phyloP scores from a whole-genome alignment of 2,113 vertebrate genomes.

The Ochotona curzoniae region DNA sequence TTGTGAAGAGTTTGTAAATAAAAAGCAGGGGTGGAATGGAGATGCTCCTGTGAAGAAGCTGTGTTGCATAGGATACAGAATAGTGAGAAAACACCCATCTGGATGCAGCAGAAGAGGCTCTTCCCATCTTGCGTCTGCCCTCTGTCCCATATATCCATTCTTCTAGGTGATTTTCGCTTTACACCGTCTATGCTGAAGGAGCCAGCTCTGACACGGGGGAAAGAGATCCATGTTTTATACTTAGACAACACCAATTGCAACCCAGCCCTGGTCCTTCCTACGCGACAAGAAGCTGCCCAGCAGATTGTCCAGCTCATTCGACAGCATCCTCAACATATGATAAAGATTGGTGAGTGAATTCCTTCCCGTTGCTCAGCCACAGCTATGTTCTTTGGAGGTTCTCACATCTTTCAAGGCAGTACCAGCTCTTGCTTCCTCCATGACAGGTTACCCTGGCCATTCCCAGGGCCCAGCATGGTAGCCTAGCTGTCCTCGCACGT shows the following conservation, averaged over 20 bases:
- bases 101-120: neutral
- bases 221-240: conserved; percentile 93
- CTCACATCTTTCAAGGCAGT: conserved; percentile 22
- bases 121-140: neutral
- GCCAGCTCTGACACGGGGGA: conserved; percentile 87
- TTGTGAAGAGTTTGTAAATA: neutral
- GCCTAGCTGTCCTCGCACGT: neutral
- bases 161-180: conserved; percentile 96
- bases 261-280: conserved; percentile 89
- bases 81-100: neutral
- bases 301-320: conserved; percentile 93
- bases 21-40: neutral
- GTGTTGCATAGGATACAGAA: neutral
- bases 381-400: neutral
- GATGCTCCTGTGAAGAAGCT: conserved; percentile 8
- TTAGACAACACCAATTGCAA: conserved; percentile 97
- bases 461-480: neutral
- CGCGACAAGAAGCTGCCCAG: conserved; percentile 88
- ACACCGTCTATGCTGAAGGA: conserved; percentile 90
- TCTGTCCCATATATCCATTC: neutral
- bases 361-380: neutral
- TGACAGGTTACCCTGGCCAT: neutral
- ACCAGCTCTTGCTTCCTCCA: neutral
- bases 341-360: conserved; percentile 92
- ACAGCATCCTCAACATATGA: conserved; percentile 87